Evolutionary conservation across 2,797 vertebrate genomes (phyloP).

Genomic region (Protosalanx chinensis): DNA sequence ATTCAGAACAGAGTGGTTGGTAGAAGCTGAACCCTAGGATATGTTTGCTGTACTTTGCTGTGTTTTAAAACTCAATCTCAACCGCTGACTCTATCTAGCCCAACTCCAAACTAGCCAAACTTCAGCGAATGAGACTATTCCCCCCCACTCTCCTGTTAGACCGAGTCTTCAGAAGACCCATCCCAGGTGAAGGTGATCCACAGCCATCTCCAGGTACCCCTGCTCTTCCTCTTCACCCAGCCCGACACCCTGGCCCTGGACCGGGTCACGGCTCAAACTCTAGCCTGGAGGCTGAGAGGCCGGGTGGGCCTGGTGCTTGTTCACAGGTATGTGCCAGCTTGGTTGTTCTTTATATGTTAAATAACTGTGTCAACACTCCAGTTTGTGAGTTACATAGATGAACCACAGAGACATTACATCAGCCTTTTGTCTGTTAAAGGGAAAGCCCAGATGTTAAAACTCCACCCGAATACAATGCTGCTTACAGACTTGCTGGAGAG

Average conservation of each 20-base stretch:
- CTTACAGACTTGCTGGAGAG: constrained; percentile 80
- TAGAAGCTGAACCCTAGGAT: too few relatives aligned
- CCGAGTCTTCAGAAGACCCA: constrained; percentile 79
- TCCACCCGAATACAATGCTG: constrained; percentile 76
- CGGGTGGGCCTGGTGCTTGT: constrained; percentile 83
- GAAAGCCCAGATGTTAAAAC: constrained; percentile 69
- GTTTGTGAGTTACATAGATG: not conserved
- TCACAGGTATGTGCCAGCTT: constrained; percentile 71
- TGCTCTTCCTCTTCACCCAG: constrained; percentile 87
- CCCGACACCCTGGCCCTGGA: constrained; percentile 79
- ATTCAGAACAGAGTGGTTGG: not conserved
- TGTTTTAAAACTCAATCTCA: too few relatives aligned
- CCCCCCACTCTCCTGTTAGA: constrained; percentile 61
- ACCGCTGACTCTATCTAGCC: too few relatives aligned
- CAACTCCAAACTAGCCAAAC: too few relatives aligned
- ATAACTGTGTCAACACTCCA: not conserved
- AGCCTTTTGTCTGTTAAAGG: constrained; percentile 57
- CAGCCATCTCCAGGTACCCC: constrained; percentile 81
- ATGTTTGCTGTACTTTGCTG: too few relatives aligned
- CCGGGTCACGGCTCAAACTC: constrained; percentile 73
- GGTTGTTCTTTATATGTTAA: not conserved
- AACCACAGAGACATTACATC: not conserved
- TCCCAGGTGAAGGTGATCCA: constrained; percentile 77
- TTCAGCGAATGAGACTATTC: not conserved
- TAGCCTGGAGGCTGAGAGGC: constrained; percentile 86